phyloP scores from a whole-genome alignment of 1,140 invertebrate genomes.

The Ceratitis capitata region DNA sequence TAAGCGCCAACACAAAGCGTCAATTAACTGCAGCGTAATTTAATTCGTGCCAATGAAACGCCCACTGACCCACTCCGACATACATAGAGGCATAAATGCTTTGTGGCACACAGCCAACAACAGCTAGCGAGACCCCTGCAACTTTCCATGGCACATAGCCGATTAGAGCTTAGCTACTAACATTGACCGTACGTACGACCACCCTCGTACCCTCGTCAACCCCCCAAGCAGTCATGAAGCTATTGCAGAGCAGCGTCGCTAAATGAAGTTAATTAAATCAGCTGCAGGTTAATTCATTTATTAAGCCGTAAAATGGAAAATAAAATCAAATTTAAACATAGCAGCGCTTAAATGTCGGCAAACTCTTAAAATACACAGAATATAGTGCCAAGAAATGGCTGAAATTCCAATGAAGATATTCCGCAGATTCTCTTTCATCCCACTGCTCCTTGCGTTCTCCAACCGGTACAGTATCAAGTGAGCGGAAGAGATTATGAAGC shows the following conservation, averaged over 20 bases:
- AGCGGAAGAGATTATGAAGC: conserved; percentile 39
- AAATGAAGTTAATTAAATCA: conserved; percentile 40
- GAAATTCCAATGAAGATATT: not conserved
- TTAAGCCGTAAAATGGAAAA: conserved; percentile 24
- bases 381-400: conserved; percentile 19
- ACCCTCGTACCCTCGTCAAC: too few species aligned
- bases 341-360: not conserved
- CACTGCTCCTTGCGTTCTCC: not conserved
- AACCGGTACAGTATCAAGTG: not conserved
- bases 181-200: not conserved
- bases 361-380: not conserved
- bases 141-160: not conserved
- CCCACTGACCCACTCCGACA: conserved; percentile 9
- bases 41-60: conserved; percentile 18
- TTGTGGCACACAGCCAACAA: not conserved
- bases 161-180: conserved; percentile 13
- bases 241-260: not conserved
- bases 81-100: not conserved
- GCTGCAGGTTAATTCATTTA: conserved; percentile 36
- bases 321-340: conserved; percentile 18
- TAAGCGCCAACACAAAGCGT: conserved; percentile 3
- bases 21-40: conserved; percentile 35
- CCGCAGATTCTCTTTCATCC: not conserved
- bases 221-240: not conserved
- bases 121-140: not conserved